Base-by-base conservation (phyloP, 2,797 vertebrate species). In the Gallinago nigripennis region DNA sequence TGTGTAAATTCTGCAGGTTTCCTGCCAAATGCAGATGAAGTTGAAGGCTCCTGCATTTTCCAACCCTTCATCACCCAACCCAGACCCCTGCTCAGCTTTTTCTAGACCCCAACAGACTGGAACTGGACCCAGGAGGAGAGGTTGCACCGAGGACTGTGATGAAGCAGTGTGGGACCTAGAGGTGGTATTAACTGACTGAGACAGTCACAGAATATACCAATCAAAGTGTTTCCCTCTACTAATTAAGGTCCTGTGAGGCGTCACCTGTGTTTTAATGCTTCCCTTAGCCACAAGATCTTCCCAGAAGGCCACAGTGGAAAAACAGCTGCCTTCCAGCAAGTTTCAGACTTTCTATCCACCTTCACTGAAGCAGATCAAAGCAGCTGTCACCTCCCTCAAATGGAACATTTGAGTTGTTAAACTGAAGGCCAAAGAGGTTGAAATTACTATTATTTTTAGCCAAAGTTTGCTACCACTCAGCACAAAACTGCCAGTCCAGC, bases 271-370 rank as follows among this genome's bases (percentile, higher is more conserved):
- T 94, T 92, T 88, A 93, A 83, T 86, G 65, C 57, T 90, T 90
- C 46, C 27, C 39, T 66, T 72, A 76, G 70, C 73, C 82, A 84
- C 63, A 95, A 82, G 63, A 64, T 48, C 73, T 88, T 76, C 82
- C 89, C 82, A 95, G 85, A 92, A 94, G 85, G 80, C 65, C 13
- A 1, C 43, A 51, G 82, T 4, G 53, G 73, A 81, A 75, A 94
- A 96, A 37, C 31, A 90, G 30, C 58, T 95, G 94, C 92, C 91
- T 96, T 86, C 53, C 76, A 94, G 82, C 86, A 51, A 81, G 54
- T 66, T 81, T 65, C 86, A 90, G 12, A 43, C 61, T 79, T 94
- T 78, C 89, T 91, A 65, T 65, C 46, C 70, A 76, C 80, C 54
- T 92, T 86, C 80, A 35, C 31, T 70, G 58, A 69, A 76, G 56